Base-by-base conservation (phyloP, 2,888 invertebrate genomes). In the Fragum sueziense region DNA sequence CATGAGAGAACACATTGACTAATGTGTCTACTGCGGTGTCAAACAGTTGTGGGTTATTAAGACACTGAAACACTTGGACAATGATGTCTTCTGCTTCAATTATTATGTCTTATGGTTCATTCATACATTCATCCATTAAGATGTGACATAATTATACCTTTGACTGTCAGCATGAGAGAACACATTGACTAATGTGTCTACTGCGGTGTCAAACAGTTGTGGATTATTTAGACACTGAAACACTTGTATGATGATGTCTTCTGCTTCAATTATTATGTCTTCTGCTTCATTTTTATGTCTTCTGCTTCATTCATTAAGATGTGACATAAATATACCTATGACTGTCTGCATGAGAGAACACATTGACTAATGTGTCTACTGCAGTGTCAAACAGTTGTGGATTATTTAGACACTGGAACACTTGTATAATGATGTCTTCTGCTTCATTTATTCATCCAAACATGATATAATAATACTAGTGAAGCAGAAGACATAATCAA, bases 21-120 rank as follows among this genome's bases (percentile, higher is more conserved):
- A 96, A 90, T 0, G 95, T 95, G 89, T 96, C 96, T 0, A 95
- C 92, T 72, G 95, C 95, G 0, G 94, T 94, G 89, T 96, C 96
- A 76, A 95, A 94, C 70, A 90, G 95, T 71, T 90, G 88, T 34
- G 90, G 90, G 76, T 92, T 92, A 57, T 91, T 87, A 22, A 93
- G 82, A n/a, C 91, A 88, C 61, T 91, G 88, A 75, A 90, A 90
- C 22, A 90, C 90, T 72, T 91, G 88, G 20, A 88, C 74, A 6
- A 94, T 87, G 25, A 94, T 87, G 2, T 87, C 84, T 78, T 92
- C 91, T 34, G 90, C 87, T 61, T 94, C 94, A 77, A 94, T 89
- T 14, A 95, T 86, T n/a, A n/a, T n/a, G n/a, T n/a, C n/a, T n/a
- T n/a, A n/a, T n/a, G n/a, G n/a, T n/a, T n/a, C n/a, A n/a, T n/a